Evolutionary conservation across 2,797 vertebrate genomes (phyloP).

Genomic region (Dicrostonyx torquatus): DNA sequence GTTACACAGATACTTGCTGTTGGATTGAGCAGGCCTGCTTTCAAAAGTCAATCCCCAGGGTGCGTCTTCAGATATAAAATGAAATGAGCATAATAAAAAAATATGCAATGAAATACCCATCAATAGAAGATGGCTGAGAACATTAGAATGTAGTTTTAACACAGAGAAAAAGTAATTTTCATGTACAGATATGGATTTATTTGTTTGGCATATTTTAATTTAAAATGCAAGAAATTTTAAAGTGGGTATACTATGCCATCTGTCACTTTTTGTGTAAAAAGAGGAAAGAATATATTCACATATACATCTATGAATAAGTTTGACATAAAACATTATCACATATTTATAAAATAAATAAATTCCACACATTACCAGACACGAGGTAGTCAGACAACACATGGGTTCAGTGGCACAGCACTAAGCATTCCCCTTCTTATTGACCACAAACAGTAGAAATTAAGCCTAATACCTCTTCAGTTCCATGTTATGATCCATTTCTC

Average conservation of each 20-base stretch:
- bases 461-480: background rate
- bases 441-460: background rate
- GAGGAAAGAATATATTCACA: background rate
- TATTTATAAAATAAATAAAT: constrained; percentile 26
- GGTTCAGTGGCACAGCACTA: background rate
- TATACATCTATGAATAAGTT: background rate
- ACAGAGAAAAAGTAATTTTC: background rate
- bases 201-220: background rate
- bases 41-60: background rate
- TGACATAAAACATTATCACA: background rate
- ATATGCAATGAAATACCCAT: background rate
- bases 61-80: constrained; percentile 28
- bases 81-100: background rate
- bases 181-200: background rate
- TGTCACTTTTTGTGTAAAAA: constrained; percentile 1
- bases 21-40: background rate
- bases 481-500: background rate
- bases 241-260: background rate
- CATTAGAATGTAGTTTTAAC: background rate
- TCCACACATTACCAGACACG: background rate
- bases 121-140: background rate
- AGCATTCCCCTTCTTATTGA: background rate
- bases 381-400: background rate
- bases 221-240: background rate
- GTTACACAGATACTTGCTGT: background rate